Conservation (phyloP, 2,888 invertebrate genomes). For the Mythimna impura region DNA sequence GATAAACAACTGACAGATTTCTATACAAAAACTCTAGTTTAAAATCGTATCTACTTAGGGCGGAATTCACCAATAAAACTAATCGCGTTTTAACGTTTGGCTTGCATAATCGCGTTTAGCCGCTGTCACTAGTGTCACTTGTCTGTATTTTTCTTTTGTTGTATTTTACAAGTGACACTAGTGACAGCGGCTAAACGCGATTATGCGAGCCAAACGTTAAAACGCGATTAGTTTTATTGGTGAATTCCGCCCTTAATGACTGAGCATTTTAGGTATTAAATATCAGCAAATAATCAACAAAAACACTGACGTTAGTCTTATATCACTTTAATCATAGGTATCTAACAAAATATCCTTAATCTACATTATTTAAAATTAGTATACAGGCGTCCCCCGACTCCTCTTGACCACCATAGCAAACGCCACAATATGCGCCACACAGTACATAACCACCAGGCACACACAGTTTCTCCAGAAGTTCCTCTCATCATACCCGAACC, state of each 20-base stretch:
- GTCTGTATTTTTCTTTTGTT: no score
- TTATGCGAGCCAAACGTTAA: no score
- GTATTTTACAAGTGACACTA: no score
- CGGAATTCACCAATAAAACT: no score
- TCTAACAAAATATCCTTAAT: neutral
- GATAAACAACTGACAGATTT: neutral
- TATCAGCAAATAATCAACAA: neutral
- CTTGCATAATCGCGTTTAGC: no score
- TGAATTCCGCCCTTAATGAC: neutral
- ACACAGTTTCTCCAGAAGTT: conserved; percentile 85
- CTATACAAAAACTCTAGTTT: neutral
- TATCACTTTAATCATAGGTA: conserved; percentile 3
- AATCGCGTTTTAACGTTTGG: no score
- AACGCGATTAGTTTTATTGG: no score
- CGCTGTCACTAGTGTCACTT: no score
- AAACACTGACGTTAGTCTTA: neutral
- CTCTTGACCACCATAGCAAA: conserved; percentile 84
- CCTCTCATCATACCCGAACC: conserved; percentile 87
- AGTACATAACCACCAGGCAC: conserved; percentile 83
- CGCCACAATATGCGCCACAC: conserved; percentile 81
- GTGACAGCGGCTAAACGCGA: no score
- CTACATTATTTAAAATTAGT: conserved; percentile 67
- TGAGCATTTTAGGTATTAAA: neutral
- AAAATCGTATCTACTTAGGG: no score
- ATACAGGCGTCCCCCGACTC: conserved; percentile 86